These are phyloP conservation scores for Falcunculus frontatus DNA, from an alignment of 2,113 vertebrate genomes.

Conservation along the genomic window DNA sequence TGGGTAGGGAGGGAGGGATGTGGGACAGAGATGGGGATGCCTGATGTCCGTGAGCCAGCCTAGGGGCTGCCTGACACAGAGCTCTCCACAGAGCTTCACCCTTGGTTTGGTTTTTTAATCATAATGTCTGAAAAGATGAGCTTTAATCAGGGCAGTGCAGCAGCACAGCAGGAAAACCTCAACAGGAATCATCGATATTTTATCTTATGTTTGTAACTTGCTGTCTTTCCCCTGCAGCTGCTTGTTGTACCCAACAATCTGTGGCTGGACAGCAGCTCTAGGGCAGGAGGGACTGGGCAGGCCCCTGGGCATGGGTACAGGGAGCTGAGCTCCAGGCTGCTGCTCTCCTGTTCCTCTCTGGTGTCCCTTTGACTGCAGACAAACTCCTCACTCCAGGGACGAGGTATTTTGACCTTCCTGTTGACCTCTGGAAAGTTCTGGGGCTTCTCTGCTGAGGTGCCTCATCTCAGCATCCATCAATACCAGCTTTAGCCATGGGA, in stretches of 20 bases:
- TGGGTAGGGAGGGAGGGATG: not conserved
- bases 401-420: not conserved
- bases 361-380: not conserved
- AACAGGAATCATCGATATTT: not conserved
- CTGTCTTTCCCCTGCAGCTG: not conserved
- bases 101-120: not conserved
- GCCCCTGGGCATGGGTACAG: not conserved
- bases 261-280: not conserved
- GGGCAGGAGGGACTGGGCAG: not conserved
- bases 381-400: not conserved
- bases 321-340: not conserved
- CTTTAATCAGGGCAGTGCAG: not conserved
- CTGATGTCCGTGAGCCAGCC: not conserved
- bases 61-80: not conserved
- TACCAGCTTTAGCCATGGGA: rapidly evolving
- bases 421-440: not conserved
- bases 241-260: not conserved
- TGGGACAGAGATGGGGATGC: not conserved
- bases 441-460: not conserved
- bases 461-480: not conserved
- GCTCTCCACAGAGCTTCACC: not conserved
- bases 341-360: not conserved
- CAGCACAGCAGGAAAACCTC: conserved; percentile 36
- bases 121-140: not conserved
- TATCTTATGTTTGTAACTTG: not conserved